A percentile compares a stretch with the other conserved stretches of the same genome.
Evolutionary conservation across 2,888 invertebrate species (phyloP).

Genomic region (Drosophila mayaguana): DNA sequence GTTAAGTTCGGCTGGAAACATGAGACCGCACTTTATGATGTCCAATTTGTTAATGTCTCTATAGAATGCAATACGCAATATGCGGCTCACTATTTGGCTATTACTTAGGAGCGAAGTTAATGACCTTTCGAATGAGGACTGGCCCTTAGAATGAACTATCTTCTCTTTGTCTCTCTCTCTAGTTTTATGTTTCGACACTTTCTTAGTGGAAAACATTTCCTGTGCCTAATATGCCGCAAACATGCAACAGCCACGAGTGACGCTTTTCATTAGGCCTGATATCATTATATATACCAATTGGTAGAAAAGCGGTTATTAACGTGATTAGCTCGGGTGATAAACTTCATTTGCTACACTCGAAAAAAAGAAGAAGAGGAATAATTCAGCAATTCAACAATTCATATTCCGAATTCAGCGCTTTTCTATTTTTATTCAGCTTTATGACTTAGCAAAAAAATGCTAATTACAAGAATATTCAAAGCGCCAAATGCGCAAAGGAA

Average conservation of each 20-base stretch:
- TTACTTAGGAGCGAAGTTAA: conserved; percentile 35
- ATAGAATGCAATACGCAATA: conserved; percentile 55
- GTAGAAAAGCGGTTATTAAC: conserved; percentile 46
- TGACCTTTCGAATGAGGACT: conserved; percentile 37
- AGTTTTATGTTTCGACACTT: conserved; percentile 57
- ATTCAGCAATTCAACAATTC: neutral
- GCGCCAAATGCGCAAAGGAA: neutral
- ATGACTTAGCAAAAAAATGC: neutral
- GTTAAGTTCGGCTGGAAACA: conserved; percentile 52
- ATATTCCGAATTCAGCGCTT: neutral
- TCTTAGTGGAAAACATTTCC: conserved; percentile 62
- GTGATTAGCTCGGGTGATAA: conserved; percentile 64
- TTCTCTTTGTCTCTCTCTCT: conserved; percentile 2
- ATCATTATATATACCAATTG: conserved; percentile 32
- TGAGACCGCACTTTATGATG: conserved; percentile 66
- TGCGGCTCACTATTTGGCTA: conserved; percentile 26
- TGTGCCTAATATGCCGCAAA: conserved; percentile 57
- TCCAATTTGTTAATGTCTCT: conserved; percentile 61
- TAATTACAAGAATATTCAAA: neutral
- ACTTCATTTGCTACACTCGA: conserved; percentile 31
- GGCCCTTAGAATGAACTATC: conserved; percentile 34
- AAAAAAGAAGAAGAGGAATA: neutral
- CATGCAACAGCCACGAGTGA: conserved; percentile 59
- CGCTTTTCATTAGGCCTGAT: conserved; percentile 36
- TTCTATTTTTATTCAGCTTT: neutral